phyloP scores from a whole-genome alignment of 2,797 vertebrate genomes.

The Sebastes vulpes region DNA sequence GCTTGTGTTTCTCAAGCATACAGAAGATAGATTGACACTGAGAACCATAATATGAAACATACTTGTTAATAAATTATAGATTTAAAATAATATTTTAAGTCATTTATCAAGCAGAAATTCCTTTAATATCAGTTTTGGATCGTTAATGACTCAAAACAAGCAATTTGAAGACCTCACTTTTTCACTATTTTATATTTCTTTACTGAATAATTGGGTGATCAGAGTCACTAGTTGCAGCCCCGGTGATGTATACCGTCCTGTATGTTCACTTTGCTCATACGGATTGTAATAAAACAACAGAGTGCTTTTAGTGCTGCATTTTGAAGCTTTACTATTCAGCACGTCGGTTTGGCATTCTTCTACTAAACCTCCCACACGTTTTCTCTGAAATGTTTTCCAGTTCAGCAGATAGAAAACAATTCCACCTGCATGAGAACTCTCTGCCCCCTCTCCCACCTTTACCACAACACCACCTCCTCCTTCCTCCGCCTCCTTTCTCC shows the following conservation, averaged over 20 bases:
- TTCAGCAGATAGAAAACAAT: conserved; percentile 78
- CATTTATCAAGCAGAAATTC: not conserved
- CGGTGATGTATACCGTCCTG: not conserved
- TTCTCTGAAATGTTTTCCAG: conserved; percentile 72
- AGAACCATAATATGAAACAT: too few relatives aligned
- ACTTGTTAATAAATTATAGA: not conserved
- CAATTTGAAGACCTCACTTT: not conserved
- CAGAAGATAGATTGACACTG: too few relatives aligned
- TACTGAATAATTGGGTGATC: not conserved
- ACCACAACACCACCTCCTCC: conserved; percentile 47
- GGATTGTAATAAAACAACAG: conserved; percentile 5
- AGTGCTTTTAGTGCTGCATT: conserved; percentile 28
- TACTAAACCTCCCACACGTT: conserved; percentile 66
- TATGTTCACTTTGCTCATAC: not conserved
- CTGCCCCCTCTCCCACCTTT: conserved; percentile 66
- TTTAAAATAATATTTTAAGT: not conserved
- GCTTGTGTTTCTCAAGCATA: too few relatives aligned
- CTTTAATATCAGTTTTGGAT: not conserved
- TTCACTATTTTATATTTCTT: not conserved
- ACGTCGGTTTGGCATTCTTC: conserved; percentile 48
- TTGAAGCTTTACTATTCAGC: conserved; percentile 44
- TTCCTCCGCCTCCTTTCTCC: conserved; percentile 9
- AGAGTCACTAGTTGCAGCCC: not conserved
- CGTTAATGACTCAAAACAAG: not conserved
- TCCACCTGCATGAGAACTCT: conserved; percentile 70